Base-by-base conservation (phyloP, 2,888 invertebrate genomes). In the Bellardia pandia region DNA sequence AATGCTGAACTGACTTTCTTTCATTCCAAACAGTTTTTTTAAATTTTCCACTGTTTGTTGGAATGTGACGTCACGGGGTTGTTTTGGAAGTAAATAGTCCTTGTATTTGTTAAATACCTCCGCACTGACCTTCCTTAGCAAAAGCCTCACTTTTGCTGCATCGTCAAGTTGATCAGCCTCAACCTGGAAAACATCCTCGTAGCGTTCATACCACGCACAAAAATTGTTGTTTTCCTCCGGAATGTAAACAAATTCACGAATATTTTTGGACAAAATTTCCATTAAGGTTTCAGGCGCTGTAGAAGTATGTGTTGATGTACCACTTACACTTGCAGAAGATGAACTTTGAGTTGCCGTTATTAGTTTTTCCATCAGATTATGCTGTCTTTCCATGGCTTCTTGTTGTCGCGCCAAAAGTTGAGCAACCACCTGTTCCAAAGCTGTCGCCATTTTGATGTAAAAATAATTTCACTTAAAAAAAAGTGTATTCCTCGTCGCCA, bases 131-230 rank as follows among this genome's bases (percentile, higher is more conserved):
- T 74, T 74, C 9, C 75, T 58, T 13, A 85, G 45, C 48, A 85
- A 62, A 45, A 85, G 71, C 60, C 85, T 74, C 11, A 85, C 68
- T 79, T 79, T 85, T 42, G 79, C 66, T 2, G 84, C 85, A 30
- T 85, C 85, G 6, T 79, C 85, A 2, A 85, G 74, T 37, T 79
- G 45, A 1, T 68, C n/a, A 6, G 85, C 85, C 5, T 72, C 72
- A 0, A 72, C 56, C 13, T 33, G 37, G 23, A 85, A 85, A n/a
- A 85, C 30, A 51, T 78, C 85, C 7, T 85, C 85, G 6, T 85
- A 79, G 0, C 79, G 58, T 0, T 79, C 74, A 42, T 60, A 85
- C 85, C 85, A 85, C 11, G 60, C 45, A 0, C 40, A 48, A 30
- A 79, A 85, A 33, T 13, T 75, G 1, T 79, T 8, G 13, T 51